Base-by-base conservation (phyloP, 2,888 invertebrate genomes). In the Anthrax anthrax region DNA sequence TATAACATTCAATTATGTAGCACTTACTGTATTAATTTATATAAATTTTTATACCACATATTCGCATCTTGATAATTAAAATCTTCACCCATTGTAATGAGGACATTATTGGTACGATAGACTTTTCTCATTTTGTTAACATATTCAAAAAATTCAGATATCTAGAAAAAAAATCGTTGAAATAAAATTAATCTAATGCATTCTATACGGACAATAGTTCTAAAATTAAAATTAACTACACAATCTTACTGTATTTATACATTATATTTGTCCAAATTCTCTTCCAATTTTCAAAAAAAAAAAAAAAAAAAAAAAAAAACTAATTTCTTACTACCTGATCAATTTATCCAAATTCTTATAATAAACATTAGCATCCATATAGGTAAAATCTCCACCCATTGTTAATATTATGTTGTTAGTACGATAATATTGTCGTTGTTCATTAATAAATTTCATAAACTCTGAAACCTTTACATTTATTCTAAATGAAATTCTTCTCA, bases 361-460 rank as follows among this genome's bases (percentile, higher is more conserved):
- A 78, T 85, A 87, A 64, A 78, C 75, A 50, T 75, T 70, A 0
- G 92, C 90, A 57, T 84, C 78, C 60, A 83, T 83, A 61, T 86
- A 94, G 10, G 84, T 83, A 61, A 94, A 94, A 68, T 94, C 92
- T 27, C 83, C 84, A 1, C 94, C 94, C 91, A 92, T 92, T 0
- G 91, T 87, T 47, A 92, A 63, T 46, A 87, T 75, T 0, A 89
- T 71, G 60, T 92, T 84, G 56, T 82, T 78, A 2, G 83, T 80
- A 32, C 72, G 68, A 62, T 80, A 86, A 43, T 64, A 60, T 14
- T 60, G 57, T 1, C 78, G 69, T 72, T 85, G 78, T 1, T 58
- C 59, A 32, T 60, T 59, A n/a, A 74, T 72, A 58, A 74, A 79
- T 10, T 68, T 60, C 52, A 79, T 57, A 60, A 82, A 81, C 1